Base-by-base conservation (phyloP, 2,113 vertebrate genomes). In the western clawed frog (Xenopus tropicalis) region DNA sequence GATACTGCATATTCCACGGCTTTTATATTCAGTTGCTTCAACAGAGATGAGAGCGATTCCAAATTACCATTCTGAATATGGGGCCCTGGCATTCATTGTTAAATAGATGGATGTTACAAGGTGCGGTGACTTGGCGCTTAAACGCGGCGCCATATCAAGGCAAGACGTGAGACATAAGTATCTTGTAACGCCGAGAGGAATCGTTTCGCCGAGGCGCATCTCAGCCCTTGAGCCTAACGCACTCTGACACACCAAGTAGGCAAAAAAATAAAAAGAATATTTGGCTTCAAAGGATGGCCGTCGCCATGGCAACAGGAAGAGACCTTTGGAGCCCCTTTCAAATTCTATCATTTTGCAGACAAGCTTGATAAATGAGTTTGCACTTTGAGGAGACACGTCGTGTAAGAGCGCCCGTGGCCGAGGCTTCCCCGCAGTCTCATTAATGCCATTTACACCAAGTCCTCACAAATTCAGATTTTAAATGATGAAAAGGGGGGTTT, bases 261-360 rank as follows among this genome's bases (percentile, higher is more conserved):
- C 14, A 58, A 59, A 74, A 48, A 52, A 73, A 73, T 66, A 66
- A 57, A 57, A 59, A 66, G 71, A 37, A 19, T 44, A 25, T 42
- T 66, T 52, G 37, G 56, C 46, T 59, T 57, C 44, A 59, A 66
- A 48, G 71, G 21, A 54, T 48, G 54, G 24, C 71, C 48, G 71
- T 64, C 66, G 63, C 71, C 57, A 66, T 74, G 71, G 62, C 44
- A 74, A 74, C 71, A 59, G 56, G 63, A 57, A 3, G 14, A 44
- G 42, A 74, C 59, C 70, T 43, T 23, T 2, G 69, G 58, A 71
- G 51, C 69, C 59, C 61, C 61, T 37, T 37, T 61, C 58, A 71
- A 71, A 37, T 37, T 37, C 29, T 37, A 37, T 37, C 29, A 37
- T 37, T 37, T 37, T 37, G 10, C 29, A 37, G 29, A 37, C 29